phyloP scores from a whole-genome alignment of 2,113 vertebrate species.

The Isurus oxyrinchus region DNA sequence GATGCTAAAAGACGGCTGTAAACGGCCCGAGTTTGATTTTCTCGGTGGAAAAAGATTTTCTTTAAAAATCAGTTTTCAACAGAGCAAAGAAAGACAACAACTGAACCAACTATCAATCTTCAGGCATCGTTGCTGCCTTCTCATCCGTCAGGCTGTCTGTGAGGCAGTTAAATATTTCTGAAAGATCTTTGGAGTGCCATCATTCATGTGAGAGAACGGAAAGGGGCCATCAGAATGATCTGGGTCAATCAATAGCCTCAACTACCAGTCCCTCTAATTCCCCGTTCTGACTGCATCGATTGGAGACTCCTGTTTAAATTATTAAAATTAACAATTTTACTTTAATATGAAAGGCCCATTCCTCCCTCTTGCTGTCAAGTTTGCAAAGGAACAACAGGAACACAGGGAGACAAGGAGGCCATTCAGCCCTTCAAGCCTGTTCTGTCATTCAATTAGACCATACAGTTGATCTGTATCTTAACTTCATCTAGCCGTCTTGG shows the following conservation, averaged over 20 bases:
- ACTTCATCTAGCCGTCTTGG: neutral
- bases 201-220: neutral
- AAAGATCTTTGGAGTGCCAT: neutral
- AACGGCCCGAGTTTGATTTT: neutral
- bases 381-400: neutral
- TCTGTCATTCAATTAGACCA: neutral
- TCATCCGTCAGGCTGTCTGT: neutral
- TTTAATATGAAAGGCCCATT: neutral
- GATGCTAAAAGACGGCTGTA: neutral
- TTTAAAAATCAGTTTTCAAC: neutral
- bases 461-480: neutral
- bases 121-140: neutral
- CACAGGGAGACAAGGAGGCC: neutral
- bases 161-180: slow-evolving; percentile 18
- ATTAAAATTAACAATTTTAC: neutral
- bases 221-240: neutral
- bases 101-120: neutral
- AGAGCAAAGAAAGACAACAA: neutral
- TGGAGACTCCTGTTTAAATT: neutral
- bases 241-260: neutral
- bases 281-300: neutral
- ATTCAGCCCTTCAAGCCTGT: neutral
- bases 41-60: neutral
- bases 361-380: neutral
- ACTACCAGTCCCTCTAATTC: neutral